Evolutionary conservation across 2,113 vertebrate species (phyloP), one percentile per base, ranked within the genome.

Genomic region (Eurypyga helias): DNA sequence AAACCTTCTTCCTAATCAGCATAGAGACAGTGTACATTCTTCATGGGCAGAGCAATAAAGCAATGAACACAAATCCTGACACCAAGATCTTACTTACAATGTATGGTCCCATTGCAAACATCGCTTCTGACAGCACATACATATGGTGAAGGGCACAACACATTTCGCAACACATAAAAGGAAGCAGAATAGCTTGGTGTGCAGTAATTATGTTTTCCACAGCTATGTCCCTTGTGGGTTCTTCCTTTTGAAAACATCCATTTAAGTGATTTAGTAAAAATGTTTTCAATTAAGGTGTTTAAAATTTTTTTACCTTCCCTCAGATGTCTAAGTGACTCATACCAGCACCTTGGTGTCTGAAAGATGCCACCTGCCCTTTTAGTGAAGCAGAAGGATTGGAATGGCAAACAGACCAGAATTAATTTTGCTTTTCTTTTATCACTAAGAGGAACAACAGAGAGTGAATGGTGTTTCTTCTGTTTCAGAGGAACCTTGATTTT

Each of bases 401-500:
- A 48, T 38, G 57, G n/a, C 26, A 94, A 86, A 10, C 3, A 89
- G 36, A 45, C 6, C 6, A 67, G 58, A 72, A 79, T 23, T 38
- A 66, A 52, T 78, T 92, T 57, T 79, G 2, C 36, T 89, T 94
- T 94, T 61, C 31, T 41, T 78, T 4, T 54, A 23, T 83, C 28
- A 31, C 34, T 55, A 36, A 48, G 20, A 90, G 51, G 51, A 15
- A 24, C 33, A 43, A 67, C 17, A 58, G 54, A 73, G 15, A 34
- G 31, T 38, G 41, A 92, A 77, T 26, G 23, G 23, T n/a, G 7
- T 46, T 88, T 66, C 38, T 90, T 72, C 60, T 82, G 29, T 87
- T 87, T 93, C 65, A 91, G 55, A 91, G 55, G 64, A 75, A 45
- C 20, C 34, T 57, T 62, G 38, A 36, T 54, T 77, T 94, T 83